These are phyloP conservation scores for Pogona vitticeps DNA, from an alignment of 2,113 vertebrate species.

Conservation along the genomic window DNA sequence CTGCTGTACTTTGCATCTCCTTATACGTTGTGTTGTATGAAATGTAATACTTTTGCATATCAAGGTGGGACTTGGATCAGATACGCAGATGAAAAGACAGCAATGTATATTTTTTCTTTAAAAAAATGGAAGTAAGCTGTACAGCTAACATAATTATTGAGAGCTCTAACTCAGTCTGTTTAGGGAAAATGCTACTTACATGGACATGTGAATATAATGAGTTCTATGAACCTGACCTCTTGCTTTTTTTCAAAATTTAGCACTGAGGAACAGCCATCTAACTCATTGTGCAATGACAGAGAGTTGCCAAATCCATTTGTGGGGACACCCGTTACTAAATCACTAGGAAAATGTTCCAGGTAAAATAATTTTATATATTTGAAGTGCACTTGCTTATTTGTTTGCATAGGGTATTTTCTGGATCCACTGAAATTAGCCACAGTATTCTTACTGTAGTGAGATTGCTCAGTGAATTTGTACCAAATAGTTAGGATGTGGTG, in stretches of 20 bases:
- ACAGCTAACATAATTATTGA: too few relatives aligned
- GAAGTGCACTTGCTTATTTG: background rate
- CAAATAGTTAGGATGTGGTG: background rate
- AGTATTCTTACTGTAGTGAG: background rate
- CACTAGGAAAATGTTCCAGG: slow-evolving; percentile 85
- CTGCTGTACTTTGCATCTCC: too few relatives aligned
- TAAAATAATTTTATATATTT: slow-evolving; percentile 61
- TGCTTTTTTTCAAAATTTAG: slow-evolving; percentile 69
- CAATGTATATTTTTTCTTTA: too few relatives aligned
- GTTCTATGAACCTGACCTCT: background rate
- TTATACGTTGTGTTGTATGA: too few relatives aligned
- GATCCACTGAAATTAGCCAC: background rate
- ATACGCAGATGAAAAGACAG: background rate
- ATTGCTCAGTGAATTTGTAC: background rate
- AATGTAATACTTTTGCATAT: too few relatives aligned
- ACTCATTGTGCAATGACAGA: slow-evolving; percentile 44
- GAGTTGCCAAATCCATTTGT: slow-evolving; percentile 83
- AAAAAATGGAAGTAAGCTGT: too few relatives aligned
- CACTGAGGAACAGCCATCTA: slow-evolving; percentile 58
- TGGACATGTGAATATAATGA: background rate
- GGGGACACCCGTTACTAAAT: slow-evolving; percentile 85
- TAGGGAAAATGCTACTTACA: background rate
- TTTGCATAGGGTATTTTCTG: background rate
- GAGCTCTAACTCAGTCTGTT: background rate
- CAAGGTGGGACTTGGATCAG: too few relatives aligned